phyloP scores from a whole-genome alignment of 2,888 invertebrate species.

The Hirtodrosophila cameraria region DNA sequence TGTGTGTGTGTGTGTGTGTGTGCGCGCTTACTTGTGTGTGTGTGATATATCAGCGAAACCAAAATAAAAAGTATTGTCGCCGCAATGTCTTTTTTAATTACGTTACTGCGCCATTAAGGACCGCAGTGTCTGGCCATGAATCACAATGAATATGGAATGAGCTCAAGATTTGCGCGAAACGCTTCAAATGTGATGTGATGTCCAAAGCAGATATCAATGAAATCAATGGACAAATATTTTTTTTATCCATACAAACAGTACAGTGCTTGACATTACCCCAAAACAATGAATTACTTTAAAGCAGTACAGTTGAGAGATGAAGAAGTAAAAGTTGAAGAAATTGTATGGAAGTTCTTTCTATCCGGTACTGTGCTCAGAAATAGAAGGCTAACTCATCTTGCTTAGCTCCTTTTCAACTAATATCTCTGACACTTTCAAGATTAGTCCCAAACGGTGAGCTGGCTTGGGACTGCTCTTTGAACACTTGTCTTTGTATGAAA shows the following conservation, averaged over 20 bases:
- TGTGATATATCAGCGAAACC: slow-evolving; percentile 54
- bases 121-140: slow-evolving; percentile 65
- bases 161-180: slow-evolving; percentile 46
- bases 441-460: no score
- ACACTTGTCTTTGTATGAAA: no score
- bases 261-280: neutral
- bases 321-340: no score
- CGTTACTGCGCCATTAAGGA: slow-evolving; percentile 75
- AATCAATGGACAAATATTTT: neutral
- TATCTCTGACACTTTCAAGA: no score
- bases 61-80: slow-evolving; percentile 50
- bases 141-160: slow-evolving; percentile 63
- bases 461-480: no score
- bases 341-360: no score
- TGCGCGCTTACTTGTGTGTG: slow-evolving; percentile 4
- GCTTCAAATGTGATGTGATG: slow-evolving; percentile 14
- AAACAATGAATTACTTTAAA: no score
- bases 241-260: neutral
- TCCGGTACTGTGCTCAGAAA: no score
- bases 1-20: slow-evolving; percentile 8
- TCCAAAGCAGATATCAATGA: neutral
- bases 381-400: no score
- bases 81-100: slow-evolving; percentile 77
- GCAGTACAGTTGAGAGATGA: no score
- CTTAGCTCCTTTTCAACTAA: no score